phyloP scores from a whole-genome alignment of 2,797 vertebrate genomes.

The Anguilla pacifica region DNA sequence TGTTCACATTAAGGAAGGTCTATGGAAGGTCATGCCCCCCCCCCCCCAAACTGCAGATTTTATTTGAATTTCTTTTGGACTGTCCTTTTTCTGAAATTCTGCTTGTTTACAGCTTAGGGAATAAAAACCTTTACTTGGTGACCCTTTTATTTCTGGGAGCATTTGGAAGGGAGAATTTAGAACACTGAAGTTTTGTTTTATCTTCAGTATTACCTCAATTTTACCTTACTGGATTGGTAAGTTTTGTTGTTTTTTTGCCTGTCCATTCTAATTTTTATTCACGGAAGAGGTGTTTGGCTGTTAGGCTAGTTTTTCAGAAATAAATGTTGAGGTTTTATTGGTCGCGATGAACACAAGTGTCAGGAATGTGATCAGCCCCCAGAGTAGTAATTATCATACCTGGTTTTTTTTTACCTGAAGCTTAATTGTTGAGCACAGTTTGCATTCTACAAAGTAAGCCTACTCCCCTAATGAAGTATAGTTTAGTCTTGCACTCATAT shows the following conservation, averaged over 20 bases:
- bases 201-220: background rate
- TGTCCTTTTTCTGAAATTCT: slow-evolving; percentile 19
- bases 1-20: background rate
- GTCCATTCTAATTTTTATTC: background rate
- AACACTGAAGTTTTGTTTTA: background rate
- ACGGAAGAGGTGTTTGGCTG: background rate
- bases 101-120: background rate
- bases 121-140: background rate
- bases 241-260: background rate
- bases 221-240: background rate
- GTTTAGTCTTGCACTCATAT: background rate
- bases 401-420: background rate
- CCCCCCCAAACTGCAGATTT: background rate
- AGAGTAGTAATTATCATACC: background rate
- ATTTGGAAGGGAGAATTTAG: background rate
- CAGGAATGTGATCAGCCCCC: background rate
- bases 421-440: background rate
- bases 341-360: background rate
- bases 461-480: background rate
- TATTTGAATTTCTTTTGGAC: background rate
- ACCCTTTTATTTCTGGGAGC: background rate
- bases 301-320: background rate
- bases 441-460: background rate
- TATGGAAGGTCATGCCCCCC: background rate
- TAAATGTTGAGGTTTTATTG: slow-evolving; percentile 11